Base-by-base conservation (phyloP, 2,113 vertebrate genomes). In the Cyprinodon brontotheroides region DNA sequence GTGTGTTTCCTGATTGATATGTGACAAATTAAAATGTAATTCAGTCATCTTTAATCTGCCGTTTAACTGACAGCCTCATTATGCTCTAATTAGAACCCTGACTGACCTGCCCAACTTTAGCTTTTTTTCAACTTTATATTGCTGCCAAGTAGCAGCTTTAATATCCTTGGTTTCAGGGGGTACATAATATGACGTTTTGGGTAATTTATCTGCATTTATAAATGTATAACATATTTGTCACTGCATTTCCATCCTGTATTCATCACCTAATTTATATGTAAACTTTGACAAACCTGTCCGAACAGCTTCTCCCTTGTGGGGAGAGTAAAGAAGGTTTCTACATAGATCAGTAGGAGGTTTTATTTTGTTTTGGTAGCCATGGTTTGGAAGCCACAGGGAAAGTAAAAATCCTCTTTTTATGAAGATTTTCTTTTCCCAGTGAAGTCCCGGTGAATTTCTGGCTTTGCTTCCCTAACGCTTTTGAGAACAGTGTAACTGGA, bases 1-100 rank as follows among this genome's bases (percentile, higher is more conserved):
- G 61, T 75, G 64, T 82, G 75, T 79, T 57, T 65, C 36, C 2
- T 81, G 47, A 74, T 70, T 67, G 76, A 70, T 70, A 68, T 61
- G 62, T 73, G 57, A 65, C 75, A 77, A 43, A 64, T 14, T 47
- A 15, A 77, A 68, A 43, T 73, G 67, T 61, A 70, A 57, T 59
- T 43, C 45, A 74, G 70, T 79, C 70, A 72, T 11, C 69, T 29
- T 29, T 40, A 11, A 10, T 38, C 69, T 66, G 62, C 63, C 75
- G 64, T 47, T 45, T 62, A 53, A 53, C 48, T 53, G 48, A 80
- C 73, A 39, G 29, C 40, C 65, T 68, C 67, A 50, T 40, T 13
- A 15, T 76, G 48, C 20, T 47, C 36, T 45, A 4, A 39, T 65
- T 69, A 20, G 37, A 43, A n/a, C 68, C 61, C 10, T 38, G 37